Percentiles rank a stretch among this genome's conserved stretches.
These are phyloP conservation scores for Atta cephalotes DNA, from an alignment of 1,140 invertebrate genomes.

Conservation along the genomic window DNA sequence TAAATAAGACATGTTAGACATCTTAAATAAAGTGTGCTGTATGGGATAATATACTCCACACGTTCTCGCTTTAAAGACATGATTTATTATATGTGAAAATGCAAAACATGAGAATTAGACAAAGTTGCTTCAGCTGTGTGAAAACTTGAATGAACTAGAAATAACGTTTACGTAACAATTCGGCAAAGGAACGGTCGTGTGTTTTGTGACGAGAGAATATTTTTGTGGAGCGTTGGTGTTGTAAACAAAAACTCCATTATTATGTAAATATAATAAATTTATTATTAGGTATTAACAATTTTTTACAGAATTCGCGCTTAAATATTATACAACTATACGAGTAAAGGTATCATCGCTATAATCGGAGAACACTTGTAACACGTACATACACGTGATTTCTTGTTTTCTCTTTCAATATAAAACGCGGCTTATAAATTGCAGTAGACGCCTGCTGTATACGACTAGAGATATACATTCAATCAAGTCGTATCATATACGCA, in stretches of 20 bases:
- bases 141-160: background rate
- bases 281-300: constrained; percentile 83
- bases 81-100: background rate
- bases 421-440: constrained; percentile 46
- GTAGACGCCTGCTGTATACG: constrained; percentile 45
- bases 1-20: too few relatives aligned
- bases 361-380: constrained; percentile 64
- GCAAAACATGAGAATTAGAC: background rate
- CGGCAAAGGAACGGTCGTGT: background rate
- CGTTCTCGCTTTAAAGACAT: background rate
- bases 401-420: background rate
- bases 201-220: too few relatives aligned
- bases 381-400: constrained; percentile 4
- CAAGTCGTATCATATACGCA: constrained; percentile 54
- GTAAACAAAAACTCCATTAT: background rate
- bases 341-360: constrained; percentile 69
- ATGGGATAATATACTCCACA: background rate
- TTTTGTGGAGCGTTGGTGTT: background rate
- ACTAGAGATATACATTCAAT: constrained; percentile 71
- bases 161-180: background rate
- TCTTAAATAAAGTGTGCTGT: too few relatives aligned
- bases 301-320: constrained; percentile 80
- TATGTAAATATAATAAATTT: constrained; percentile 83
- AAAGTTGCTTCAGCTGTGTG: background rate
- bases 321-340: constrained; percentile 81